Evolutionary conservation across 2,888 invertebrate genomes (phyloP).

Genomic region (Taenaris catops): DNA sequence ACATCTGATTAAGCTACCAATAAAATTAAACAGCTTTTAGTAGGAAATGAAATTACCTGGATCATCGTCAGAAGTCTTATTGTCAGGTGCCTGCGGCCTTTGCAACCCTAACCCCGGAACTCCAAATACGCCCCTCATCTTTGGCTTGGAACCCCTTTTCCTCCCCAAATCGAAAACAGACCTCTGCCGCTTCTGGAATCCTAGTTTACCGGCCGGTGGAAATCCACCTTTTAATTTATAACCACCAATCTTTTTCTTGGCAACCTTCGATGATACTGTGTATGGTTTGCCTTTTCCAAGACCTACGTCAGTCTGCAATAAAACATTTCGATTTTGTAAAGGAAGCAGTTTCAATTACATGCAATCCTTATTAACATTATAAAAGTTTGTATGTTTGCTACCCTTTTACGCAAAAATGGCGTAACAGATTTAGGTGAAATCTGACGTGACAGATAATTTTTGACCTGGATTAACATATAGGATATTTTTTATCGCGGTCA

Average conservation of each 20-base stretch:
- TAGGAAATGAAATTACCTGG: too few relatives aligned
- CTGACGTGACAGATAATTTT: background rate
- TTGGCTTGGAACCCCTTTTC: conserved; percentile 92
- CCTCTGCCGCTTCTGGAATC: conserved; percentile 86
- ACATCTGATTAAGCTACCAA: too few relatives aligned
- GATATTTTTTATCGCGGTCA: too few relatives aligned
- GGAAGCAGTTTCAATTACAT: too few relatives aligned
- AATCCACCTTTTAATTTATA: conserved; percentile 83
- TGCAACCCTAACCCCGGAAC: conserved; percentile 89
- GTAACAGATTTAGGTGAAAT: too few relatives aligned
- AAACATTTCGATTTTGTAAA: too few relatives aligned
- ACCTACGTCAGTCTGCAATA: conserved; percentile 79
- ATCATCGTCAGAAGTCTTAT: conserved; percentile 68
- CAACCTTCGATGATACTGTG: conserved; percentile 85
- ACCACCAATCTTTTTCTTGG: conserved; percentile 87
- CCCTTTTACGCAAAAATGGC: too few relatives aligned
- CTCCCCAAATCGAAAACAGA: conserved; percentile 86
- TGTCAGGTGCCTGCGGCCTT: conserved; percentile 81
- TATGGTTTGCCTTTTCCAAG: conserved; percentile 90
- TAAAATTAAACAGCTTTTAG: too few relatives aligned
- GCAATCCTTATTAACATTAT: too few relatives aligned
- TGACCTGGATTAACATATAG: background rate
- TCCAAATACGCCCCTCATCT: conserved; percentile 92
- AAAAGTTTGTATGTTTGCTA: too few relatives aligned
- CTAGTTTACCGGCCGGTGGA: conserved; percentile 83